Percentiles rank a stretch among this genome's conserved stretches.
Conservation (phyloP, 2,888 invertebrate species). For the Linnaemya vulpina region DNA sequence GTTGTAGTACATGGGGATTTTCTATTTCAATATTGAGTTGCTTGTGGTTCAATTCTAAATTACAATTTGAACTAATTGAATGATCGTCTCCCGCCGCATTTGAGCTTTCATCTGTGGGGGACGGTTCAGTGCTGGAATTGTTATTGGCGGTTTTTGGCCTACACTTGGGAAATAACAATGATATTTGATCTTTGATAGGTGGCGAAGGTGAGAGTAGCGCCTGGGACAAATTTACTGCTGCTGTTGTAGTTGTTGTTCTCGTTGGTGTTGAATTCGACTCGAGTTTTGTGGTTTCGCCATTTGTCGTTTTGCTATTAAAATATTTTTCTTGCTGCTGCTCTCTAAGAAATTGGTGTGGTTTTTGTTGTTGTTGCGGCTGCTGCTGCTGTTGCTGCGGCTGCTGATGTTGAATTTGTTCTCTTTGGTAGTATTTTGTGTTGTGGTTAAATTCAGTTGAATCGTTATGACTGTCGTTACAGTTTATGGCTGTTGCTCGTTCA, state of each 20-base stretch:
- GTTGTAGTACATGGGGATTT: constrained; percentile 33
- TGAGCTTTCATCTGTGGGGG: constrained; percentile 58
- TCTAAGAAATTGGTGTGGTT: constrained; percentile 59
- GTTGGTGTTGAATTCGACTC: constrained; percentile 67
- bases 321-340: constrained; percentile 64
- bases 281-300: constrained; percentile 68
- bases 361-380: constrained; percentile 58
- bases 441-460: constrained; percentile 65
- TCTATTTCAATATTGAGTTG: constrained; percentile 41
- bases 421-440: constrained; percentile 72
- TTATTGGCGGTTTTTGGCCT: constrained; percentile 85
- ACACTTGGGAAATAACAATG: constrained; percentile 93
- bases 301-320: constrained; percentile 68
- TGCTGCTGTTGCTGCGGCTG: constrained; percentile 66
- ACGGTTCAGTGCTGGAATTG: constrained; percentile 55
- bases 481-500: constrained; percentile 38
- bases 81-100: constrained; percentile 60
- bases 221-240: constrained; percentile 76
- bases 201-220: constrained; percentile 84
- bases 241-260: constrained; percentile 61
- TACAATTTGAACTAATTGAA: constrained; percentile 58
- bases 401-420: constrained; percentile 68
- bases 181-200: constrained; percentile 88
- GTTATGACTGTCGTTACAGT: constrained; percentile 62
- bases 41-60: constrained; percentile 58